phyloP scores from a whole-genome alignment of 1,140 invertebrate genomes.

The Drosophila rhopaloa region DNA sequence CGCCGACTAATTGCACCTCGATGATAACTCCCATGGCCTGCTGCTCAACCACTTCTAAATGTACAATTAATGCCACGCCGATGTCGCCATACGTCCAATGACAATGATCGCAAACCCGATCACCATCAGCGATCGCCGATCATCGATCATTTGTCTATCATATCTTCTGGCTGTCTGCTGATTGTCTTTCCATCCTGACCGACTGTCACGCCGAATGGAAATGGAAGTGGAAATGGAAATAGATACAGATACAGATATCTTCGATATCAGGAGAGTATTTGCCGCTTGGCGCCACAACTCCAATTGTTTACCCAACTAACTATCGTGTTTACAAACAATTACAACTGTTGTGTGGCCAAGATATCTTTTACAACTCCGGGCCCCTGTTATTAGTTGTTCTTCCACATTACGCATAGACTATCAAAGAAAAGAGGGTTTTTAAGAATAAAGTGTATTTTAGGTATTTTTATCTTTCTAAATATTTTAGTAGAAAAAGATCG shows the following conservation, averaged over 20 bases:
- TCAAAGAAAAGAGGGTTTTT: not conserved
- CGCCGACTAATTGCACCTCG: conserved; percentile 56
- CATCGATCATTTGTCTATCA: conserved; percentile 61
- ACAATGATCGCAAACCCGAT: conserved; percentile 50
- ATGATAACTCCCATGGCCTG: conserved; percentile 13
- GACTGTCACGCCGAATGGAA: conserved; percentile 30
- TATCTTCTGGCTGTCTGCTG: conserved; percentile 47
- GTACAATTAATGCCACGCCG: conserved; percentile 57
- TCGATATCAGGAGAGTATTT: conserved; percentile 60
- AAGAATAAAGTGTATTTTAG: conserved; percentile 1
- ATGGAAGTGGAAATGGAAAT: conserved; percentile 22
- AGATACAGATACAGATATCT: conserved; percentile 29
- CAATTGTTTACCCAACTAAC: conserved; percentile 71
- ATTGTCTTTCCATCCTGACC: conserved; percentile 53
- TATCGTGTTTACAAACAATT: conserved; percentile 81
- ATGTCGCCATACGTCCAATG: conserved; percentile 56
- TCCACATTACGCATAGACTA: conserved; percentile 14
- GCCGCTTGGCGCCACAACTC: conserved; percentile 74
- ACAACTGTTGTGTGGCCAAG: conserved; percentile 65
- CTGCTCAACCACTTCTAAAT: conserved; percentile 34
- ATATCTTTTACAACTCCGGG: conserved; percentile 35
- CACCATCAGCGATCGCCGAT: conserved; percentile 57
- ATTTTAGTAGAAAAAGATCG: not conserved
- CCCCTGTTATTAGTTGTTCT: conserved; percentile 20
- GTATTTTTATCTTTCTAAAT: not conserved